Conservation (phyloP, 2,113 vertebrate species). For the Xiphias gladius region DNA sequence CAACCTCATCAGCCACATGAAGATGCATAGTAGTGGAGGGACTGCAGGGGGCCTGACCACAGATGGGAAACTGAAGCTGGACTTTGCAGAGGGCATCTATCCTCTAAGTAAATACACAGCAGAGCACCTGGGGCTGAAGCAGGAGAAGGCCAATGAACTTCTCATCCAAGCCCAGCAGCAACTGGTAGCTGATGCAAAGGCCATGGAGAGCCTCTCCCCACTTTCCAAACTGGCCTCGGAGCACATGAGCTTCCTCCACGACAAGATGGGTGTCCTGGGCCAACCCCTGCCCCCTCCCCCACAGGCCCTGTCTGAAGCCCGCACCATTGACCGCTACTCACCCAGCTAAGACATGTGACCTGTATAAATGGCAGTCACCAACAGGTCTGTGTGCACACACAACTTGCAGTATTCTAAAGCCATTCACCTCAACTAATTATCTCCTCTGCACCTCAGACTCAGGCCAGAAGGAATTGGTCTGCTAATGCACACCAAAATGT, state of each 20-base stretch:
- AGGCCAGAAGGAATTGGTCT: conserved; percentile 72
- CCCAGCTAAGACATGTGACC: conserved; percentile 86
- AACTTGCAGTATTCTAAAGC: conserved; percentile 82
- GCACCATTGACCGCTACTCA: conserved; percentile 94
- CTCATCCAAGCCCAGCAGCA: conserved; percentile 92
- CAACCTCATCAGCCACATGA: conserved; percentile 99
- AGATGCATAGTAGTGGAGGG: conserved; percentile 94
- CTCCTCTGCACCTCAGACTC: conserved; percentile 81
- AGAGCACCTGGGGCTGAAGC: conserved; percentile 94
- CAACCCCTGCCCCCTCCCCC: conserved; percentile 85
- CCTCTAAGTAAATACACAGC: conserved; percentile 95
- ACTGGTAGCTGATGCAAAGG: conserved; percentile 93
- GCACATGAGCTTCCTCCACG: conserved; percentile 93
- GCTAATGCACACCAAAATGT: conserved; percentile 73
- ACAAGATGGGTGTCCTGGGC: conserved; percentile 93
- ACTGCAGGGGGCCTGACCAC: conserved; percentile 77
- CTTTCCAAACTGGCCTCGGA: conserved; percentile 94
- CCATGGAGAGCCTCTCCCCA: conserved; percentile 94
- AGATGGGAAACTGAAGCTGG: conserved; percentile 93
- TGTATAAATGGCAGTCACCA: conserved; percentile 57
- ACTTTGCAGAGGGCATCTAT: conserved; percentile 94
- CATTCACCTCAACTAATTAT: conserved; percentile 82
- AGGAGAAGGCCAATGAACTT: conserved; percentile 94
- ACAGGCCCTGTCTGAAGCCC: conserved; percentile 86
- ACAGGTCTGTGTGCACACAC: conserved; percentile 72